A percentile compares a stretch with the other conserved stretches of the same genome.
phyloP scores from a whole-genome alignment of 2,113 vertebrate genomes.

The Microcebus griseorufus region DNA sequence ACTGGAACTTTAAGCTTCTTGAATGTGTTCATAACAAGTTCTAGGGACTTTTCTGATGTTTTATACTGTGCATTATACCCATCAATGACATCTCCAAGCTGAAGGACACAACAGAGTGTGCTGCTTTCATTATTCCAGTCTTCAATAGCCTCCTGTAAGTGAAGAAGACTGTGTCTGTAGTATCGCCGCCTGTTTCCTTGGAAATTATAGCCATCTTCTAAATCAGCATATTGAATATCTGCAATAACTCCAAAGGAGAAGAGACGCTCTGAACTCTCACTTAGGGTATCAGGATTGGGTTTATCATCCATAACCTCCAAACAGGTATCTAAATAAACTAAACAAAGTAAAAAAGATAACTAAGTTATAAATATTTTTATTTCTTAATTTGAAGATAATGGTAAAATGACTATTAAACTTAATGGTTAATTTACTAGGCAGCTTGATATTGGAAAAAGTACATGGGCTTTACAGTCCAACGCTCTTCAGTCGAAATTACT shows the following conservation, averaged over 20 bases:
- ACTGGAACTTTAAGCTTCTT: conserved; percentile 81
- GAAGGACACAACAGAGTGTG: conserved; percentile 88
- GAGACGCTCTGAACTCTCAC: conserved; percentile 67
- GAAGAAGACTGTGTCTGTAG: conserved; percentile 89
- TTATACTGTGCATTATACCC: conserved; percentile 88
- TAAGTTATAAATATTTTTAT: conserved; percentile 21
- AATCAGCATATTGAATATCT: conserved; percentile 94
- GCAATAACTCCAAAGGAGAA: conserved; percentile 93
- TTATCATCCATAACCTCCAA: conserved; percentile 82
- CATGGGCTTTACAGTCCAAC: neutral
- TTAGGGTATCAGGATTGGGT: neutral
- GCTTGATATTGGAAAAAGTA: neutral
- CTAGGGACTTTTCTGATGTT: conserved; percentile 86
- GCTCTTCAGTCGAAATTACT: neutral
- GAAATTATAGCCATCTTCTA: conserved; percentile 91
- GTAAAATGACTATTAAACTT: neutral
- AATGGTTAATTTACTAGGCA: neutral
- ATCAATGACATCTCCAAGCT: conserved; percentile 96
- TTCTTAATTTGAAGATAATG: conserved; percentile 18
- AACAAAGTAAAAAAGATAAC: neutral
- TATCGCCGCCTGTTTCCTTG: conserved; percentile 83
- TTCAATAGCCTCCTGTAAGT: conserved; percentile 85
- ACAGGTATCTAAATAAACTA: conserved; percentile 37
- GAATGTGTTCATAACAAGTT: conserved; percentile 86
- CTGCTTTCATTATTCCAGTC: conserved; percentile 85